These are phyloP conservation scores for Bombus ignitus DNA, from an alignment of 1,140 invertebrate genomes.

Conservation along the genomic window DNA sequence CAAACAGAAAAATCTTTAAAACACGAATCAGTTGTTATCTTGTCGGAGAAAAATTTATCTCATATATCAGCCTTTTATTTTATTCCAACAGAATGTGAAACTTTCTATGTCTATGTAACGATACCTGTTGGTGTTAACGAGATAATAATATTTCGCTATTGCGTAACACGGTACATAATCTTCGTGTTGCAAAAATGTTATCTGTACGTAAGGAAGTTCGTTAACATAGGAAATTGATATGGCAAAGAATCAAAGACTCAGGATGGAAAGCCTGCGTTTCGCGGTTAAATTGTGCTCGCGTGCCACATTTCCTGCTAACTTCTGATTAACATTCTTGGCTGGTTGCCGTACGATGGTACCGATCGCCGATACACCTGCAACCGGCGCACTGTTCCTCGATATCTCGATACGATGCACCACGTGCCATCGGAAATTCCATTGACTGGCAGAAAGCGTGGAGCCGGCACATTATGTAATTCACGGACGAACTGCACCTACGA, in stretches of 20 bases:
- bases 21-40: too few species aligned
- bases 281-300: slow-evolving; percentile 17
- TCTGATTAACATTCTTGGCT: slow-evolving; percentile 66
- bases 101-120: too few species aligned
- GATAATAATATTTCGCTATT: too few species aligned
- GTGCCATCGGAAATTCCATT: slow-evolving; percentile 45
- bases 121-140: too few species aligned
- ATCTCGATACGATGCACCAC: slow-evolving; percentile 31
- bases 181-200: too few species aligned
- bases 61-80: too few species aligned
- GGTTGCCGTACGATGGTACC: slow-evolving; percentile 44
- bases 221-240: background rate
- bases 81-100: too few species aligned
- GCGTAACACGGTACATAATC: too few species aligned
- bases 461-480: slow-evolving; percentile 23
- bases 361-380: slow-evolving; percentile 51
- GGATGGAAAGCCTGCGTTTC: background rate
- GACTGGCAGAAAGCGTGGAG: slow-evolving; percentile 1
- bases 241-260: too few species aligned
- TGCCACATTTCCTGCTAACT: slow-evolving; percentile 44
- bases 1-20: too few species aligned
- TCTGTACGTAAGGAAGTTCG: too few species aligned
- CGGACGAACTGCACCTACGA: slow-evolving; percentile 34
- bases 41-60: too few species aligned
- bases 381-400: background rate